phyloP scores from a whole-genome alignment of 2,888 invertebrate genomes.

The Apomyelois bistriatella region DNA sequence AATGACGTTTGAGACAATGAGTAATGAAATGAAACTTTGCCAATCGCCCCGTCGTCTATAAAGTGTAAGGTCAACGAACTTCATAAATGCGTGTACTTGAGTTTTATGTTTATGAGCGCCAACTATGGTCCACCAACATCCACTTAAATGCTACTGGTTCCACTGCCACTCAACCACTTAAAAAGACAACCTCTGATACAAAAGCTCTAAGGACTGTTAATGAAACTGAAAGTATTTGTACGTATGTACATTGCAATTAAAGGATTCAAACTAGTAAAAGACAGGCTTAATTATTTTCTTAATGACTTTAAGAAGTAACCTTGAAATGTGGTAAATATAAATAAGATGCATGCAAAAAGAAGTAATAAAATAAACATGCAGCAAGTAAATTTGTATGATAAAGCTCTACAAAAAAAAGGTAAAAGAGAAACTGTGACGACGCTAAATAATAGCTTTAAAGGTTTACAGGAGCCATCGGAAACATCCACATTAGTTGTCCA shows the following conservation, averaged over 20 bases:
- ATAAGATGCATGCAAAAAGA: too few species aligned
- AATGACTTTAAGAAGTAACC: neutral
- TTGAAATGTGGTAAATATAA: neutral
- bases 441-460: slow-evolving; percentile 28
- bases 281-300: neutral
- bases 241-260: neutral
- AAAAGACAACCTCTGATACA: slow-evolving; percentile 6
- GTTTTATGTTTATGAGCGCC: slow-evolving; percentile 22
- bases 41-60: slow-evolving; percentile 16
- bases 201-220: neutral
- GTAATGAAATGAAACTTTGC: slow-evolving; percentile 19
- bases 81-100: slow-evolving; percentile 19
- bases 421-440: neutral
- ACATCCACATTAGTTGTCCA: slow-evolving; percentile 58
- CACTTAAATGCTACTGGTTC: slow-evolving; percentile 16
- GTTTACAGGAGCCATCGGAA: slow-evolving; percentile 51
- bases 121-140: slow-evolving; percentile 17
- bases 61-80: slow-evolving; percentile 19
- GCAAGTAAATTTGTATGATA: too few species aligned
- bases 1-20: slow-evolving; percentile 20
- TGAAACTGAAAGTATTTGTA: slow-evolving; percentile 10
- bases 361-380: neutral
- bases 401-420: neutral
- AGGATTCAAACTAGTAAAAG: neutral
- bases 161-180: slow-evolving; percentile 8